Conservation (phyloP, 2,113 vertebrate species). For the Halichoeres trimaculatus region DNA sequence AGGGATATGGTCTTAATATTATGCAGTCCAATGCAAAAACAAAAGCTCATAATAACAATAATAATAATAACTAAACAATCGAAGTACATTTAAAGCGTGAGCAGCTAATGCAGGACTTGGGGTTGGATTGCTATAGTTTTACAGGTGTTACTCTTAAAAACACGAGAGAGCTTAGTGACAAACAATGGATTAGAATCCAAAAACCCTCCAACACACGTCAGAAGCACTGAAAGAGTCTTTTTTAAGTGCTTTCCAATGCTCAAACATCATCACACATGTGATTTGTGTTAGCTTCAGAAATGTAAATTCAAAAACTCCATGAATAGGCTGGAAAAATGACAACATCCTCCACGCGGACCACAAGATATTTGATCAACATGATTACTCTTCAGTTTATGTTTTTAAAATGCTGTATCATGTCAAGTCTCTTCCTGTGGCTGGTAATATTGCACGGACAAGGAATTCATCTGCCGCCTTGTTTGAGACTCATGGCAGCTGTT, state of each 20-base stretch:
- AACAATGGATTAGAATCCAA: neutral
- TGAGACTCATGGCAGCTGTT: slow-evolving; percentile 20
- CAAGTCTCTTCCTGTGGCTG: slow-evolving; percentile 16
- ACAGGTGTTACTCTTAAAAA: slow-evolving; percentile 7
- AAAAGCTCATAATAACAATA: neutral
- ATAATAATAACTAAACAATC: neutral
- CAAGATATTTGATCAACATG: neutral
- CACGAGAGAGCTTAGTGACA: slow-evolving; percentile 7
- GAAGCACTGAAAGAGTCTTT: neutral
- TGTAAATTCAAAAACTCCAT: slow-evolving; percentile 19
- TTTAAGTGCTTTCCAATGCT: neutral
- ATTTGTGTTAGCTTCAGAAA: slow-evolving; percentile 6
- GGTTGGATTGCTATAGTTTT: slow-evolving; percentile 5
- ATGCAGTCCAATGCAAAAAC: slow-evolving; percentile 32
- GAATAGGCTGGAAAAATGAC: neutral
- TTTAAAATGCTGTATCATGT: neutral
- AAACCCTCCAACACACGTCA: neutral
- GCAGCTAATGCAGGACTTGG: neutral
- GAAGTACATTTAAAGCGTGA: neutral
- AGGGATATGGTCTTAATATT: neutral
- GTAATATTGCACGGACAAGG: slow-evolving; percentile 53
- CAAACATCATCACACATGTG: neutral
- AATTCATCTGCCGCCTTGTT: neutral
- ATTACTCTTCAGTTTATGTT: slow-evolving; percentile 23
- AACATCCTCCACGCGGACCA: slow-evolving; percentile 12